phyloP scores from a whole-genome alignment of 2,888 invertebrate species.

The Chloroclysta siterata region DNA sequence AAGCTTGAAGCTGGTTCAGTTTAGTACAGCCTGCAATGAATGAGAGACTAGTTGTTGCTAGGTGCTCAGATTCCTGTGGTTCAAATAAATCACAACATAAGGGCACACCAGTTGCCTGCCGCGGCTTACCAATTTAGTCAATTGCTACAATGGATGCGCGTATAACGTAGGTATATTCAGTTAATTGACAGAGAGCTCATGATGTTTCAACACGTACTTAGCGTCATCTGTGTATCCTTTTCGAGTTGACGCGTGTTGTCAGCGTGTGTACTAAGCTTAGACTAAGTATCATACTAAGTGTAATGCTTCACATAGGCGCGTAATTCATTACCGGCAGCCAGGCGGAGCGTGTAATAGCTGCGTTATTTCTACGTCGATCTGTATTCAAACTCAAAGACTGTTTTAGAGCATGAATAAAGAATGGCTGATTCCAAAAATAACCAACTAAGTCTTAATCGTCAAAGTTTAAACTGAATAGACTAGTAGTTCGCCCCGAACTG shows the following conservation, averaged over 20 bases:
- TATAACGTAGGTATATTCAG: background rate
- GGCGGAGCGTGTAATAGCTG: too few species aligned
- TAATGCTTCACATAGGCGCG: too few species aligned
- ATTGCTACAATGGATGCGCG: constrained; percentile 1
- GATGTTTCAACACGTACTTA: background rate
- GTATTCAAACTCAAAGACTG: background rate
- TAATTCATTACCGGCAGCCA: too few species aligned
- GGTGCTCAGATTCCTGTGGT: background rate
- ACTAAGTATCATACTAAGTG: too few species aligned
- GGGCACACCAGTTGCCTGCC: background rate
- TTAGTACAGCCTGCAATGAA: too few species aligned
- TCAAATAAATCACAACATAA: background rate
- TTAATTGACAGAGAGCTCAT: constrained; percentile 1
- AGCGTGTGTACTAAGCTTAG: background rate
- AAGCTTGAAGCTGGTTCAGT: too few species aligned
- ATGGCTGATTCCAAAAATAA: too few species aligned
- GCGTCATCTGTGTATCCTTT: constrained; percentile 1
- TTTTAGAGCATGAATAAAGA: too few species aligned
- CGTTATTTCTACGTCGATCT: background rate
- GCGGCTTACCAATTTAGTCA: background rate
- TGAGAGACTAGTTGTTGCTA: too few species aligned
- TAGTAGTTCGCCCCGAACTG: too few species aligned
- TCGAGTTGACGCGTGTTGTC: background rate
- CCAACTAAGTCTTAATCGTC: too few species aligned
- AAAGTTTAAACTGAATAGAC: too few species aligned